Conservation (phyloP, 2,888 invertebrate species). For the Hyles lineata region DNA sequence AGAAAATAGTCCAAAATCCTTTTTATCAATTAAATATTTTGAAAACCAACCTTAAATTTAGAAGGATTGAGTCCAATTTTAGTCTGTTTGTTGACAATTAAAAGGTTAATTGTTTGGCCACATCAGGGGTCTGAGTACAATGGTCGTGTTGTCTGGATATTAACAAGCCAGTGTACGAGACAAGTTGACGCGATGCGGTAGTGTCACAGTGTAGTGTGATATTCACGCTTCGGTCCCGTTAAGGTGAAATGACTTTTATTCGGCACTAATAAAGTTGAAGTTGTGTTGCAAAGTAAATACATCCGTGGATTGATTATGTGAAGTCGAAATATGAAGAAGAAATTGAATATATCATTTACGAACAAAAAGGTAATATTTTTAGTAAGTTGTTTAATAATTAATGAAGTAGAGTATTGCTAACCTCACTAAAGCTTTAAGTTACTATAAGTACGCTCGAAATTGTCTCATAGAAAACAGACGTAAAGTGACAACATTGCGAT, state of each 20-base stretch:
- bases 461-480: no score
- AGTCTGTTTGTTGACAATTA: conserved; percentile 2
- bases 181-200: conserved; percentile 15
- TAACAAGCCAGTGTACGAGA: conserved; percentile 9
- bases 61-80: conserved; percentile 5
- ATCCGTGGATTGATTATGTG: conserved; percentile 2
- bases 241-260: background rate
- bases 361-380: conserved; percentile 23
- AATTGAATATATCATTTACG: conserved; percentile 27
- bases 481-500: no score
- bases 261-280: background rate
- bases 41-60: background rate
- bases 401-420: background rate
- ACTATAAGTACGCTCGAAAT: no score
- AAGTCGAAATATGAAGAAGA: conserved; percentile 29
- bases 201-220: conserved; percentile 5
- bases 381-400: background rate
- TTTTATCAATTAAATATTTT: no score
- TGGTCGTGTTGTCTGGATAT: background rate
- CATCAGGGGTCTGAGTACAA: conserved; percentile 3
- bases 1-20: no score
- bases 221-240: background rate
- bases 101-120: conserved; percentile 31
- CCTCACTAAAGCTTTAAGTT: no score
- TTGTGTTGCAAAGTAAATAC: background rate